These are phyloP conservation scores for Melanaphis sacchari DNA, from an alignment of 1,140 invertebrate species.

Conservation along the genomic window DNA sequence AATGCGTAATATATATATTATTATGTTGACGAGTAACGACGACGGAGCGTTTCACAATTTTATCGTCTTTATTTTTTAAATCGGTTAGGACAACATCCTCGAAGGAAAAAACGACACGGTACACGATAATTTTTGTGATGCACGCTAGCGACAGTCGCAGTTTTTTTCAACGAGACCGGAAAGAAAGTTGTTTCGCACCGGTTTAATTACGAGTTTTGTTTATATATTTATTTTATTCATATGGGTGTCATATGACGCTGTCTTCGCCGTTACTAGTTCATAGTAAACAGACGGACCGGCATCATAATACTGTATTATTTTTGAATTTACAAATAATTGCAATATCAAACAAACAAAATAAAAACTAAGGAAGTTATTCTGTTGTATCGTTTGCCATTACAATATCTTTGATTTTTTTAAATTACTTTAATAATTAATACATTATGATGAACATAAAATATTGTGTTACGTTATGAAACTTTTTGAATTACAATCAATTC, in stretches of 20 bases:
- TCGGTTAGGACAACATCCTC: not conserved
- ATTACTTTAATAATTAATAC: not conserved
- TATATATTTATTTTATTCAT: not conserved
- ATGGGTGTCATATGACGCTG: not conserved
- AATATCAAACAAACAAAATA: not conserved
- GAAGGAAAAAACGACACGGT: not conserved
- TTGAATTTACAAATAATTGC: not conserved
- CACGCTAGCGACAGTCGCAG: not conserved
- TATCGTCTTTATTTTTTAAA: not conserved
- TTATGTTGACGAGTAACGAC: not conserved
- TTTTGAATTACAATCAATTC: too few relatives aligned
- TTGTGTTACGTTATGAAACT: not conserved
- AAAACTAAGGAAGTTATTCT: not conserved
- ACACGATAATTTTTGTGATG: not conserved
- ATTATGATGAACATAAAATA: not conserved
- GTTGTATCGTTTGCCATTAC: not conserved
- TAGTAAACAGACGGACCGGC: not conserved
- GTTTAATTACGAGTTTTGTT: constrained; percentile 19
- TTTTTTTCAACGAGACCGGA: not conserved
- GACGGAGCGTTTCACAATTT: not conserved
- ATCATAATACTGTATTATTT: not conserved
- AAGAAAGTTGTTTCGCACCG: constrained; percentile 16
- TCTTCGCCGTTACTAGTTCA: not conserved
- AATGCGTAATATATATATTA: not conserved
- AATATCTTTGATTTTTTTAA: not conserved